These are phyloP conservation scores for Pherbina coryleti DNA, from an alignment of 2,888 invertebrate genomes.

Conservation along the genomic window DNA sequence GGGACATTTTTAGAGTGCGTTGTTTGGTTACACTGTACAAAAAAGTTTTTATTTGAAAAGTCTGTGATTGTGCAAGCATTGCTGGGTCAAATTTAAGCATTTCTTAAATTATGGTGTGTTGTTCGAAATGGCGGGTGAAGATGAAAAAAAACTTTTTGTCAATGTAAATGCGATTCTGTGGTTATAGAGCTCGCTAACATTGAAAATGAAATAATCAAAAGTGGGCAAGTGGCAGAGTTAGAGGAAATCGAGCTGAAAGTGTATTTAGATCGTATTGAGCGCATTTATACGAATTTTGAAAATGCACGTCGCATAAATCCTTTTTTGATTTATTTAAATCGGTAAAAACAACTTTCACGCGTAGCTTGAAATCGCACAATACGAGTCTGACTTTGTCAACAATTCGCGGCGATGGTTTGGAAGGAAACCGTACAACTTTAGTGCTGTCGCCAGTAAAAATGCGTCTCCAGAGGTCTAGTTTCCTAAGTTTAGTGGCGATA, in stretches of 20 bases:
- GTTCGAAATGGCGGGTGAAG: neutral
- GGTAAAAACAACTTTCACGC: neutral
- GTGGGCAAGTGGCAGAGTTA: neutral
- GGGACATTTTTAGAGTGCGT: too few species aligned
- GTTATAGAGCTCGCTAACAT: neutral
- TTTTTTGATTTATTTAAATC: neutral
- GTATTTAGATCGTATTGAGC: neutral
- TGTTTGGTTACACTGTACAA: neutral
- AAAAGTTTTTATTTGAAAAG: neutral
- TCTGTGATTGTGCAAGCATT: neutral
- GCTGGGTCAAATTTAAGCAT: conserved; percentile 3
- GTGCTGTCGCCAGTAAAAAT: neutral
- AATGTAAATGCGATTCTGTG: neutral
- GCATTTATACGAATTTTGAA: too few species aligned
- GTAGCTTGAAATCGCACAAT: neutral
- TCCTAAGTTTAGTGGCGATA: neutral
- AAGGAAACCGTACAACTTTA: neutral
- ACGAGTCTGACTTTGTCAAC: neutral
- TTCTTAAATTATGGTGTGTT: neutral
- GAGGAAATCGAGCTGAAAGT: conserved; percentile 1
- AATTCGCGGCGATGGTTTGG: neutral
- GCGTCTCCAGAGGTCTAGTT: neutral
- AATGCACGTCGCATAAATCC: neutral
- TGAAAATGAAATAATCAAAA: conserved; percentile 1
- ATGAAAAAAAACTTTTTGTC: neutral